Base-by-base conservation (phyloP, 2,113 vertebrate genomes). In the Aramus guarauna region DNA sequence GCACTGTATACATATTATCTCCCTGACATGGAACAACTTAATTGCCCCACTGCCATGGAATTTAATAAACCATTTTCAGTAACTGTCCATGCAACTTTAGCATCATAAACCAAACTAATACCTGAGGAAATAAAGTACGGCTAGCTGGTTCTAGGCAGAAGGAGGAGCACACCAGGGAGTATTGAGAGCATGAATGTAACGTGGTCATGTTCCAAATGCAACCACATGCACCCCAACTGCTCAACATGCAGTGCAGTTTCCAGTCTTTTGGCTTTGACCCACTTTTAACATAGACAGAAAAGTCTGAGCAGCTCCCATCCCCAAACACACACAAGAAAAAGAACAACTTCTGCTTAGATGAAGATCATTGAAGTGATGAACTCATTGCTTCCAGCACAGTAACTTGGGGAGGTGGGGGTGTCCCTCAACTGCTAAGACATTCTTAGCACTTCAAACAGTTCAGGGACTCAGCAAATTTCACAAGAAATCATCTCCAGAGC, bases 391-490 rank as follows among this genome's bases (percentile, higher is more conserved):
- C 64, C 81, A 93, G 63, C 39, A 37, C 60, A 52, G 29, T 50
- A 79, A 87, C n/a, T 71, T 29, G 64, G 15, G 27, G 19, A 7
- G 12, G 16, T 5, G 6, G 2, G 11, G 18, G 1, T 4, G 39
- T 60, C 39, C 21, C n/a, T 66, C 60, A 76, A 53, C 60, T 85
- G 48, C 66, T 75, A 63, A 76, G 77, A 79, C 52, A 69, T 66
- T 76, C 72, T 95, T 79, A 89, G 60, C 69, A 73, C 90, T 94
- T 96, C 45, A 67, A 82, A 29, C n/a, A 88, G 48, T 88, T 87
- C 62, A 85, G 53, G 88, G 78, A 87, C 74, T 97, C 78, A 96
- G 78, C 85, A 93, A 80, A 88, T 92, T 95, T 77, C 81, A 60
- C n/a, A 73, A 86, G 48, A 88, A 81, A 93, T 81, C 9, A 17